These are phyloP conservation scores for Drosophila seclusa DNA, from an alignment of 2,888 invertebrate species.

Conservation along the genomic window DNA sequence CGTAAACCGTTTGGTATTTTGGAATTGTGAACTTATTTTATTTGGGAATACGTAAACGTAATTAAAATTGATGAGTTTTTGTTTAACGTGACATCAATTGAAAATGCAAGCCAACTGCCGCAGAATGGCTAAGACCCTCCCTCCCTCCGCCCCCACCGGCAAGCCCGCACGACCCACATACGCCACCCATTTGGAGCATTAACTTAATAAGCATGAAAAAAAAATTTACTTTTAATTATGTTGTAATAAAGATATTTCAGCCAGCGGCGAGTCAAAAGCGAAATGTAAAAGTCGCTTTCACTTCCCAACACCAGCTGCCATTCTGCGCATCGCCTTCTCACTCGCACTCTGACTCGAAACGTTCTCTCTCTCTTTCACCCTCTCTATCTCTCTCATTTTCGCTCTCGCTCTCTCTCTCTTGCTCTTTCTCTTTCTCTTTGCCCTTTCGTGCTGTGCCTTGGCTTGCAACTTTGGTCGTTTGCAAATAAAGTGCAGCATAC, in stretches of 20 bases:
- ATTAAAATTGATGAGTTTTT: constrained; percentile 9
- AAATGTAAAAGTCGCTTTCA: constrained; percentile 36
- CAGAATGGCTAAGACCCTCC: background rate
- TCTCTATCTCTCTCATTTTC: background rate
- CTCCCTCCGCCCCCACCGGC: background rate
- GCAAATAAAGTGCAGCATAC: constrained; percentile 65
- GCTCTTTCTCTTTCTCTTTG: background rate
- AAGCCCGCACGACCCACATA: background rate
- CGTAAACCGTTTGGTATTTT: background rate
- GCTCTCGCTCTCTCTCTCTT: background rate
- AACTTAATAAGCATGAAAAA: constrained; percentile 60
- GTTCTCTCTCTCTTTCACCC: background rate
- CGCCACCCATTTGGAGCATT: constrained; percentile 49
- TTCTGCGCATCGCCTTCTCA: background rate
- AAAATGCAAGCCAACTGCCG: background rate
- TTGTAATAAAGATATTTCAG: constrained; percentile 57
- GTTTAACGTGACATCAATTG: constrained; percentile 24
- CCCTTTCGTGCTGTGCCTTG: constrained; percentile 1
- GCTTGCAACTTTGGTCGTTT: constrained; percentile 48
- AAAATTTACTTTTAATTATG: constrained; percentile 68
- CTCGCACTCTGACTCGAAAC: background rate
- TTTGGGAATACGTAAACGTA: background rate
- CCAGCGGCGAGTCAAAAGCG: constrained; percentile 23
- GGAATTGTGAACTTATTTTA: background rate
- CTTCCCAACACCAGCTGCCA: background rate